A percentile compares a stretch with the other conserved stretches of the same genome.
These are phyloP conservation scores for Calameuta pallipes DNA, from an alignment of 2,888 invertebrate genomes.

Conservation along the genomic window DNA sequence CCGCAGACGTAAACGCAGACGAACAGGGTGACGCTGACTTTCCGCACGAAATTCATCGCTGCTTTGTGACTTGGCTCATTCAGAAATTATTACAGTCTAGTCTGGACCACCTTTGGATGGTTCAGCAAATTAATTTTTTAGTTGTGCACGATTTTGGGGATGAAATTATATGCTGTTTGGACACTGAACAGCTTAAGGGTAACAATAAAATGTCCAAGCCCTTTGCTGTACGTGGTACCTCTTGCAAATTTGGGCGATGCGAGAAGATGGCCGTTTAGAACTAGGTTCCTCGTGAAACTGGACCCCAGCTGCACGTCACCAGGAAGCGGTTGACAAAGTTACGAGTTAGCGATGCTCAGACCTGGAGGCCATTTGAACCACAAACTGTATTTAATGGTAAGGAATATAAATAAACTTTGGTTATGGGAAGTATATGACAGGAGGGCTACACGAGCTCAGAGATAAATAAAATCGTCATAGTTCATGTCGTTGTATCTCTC, in stretches of 20 bases:
- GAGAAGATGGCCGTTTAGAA: not conserved
- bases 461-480: conserved; percentile 45
- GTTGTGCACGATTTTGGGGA: not conserved
- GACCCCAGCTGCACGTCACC: conserved; percentile 22
- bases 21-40: not conserved
- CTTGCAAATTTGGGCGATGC: not conserved
- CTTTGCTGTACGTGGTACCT: not conserved
- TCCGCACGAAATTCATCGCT: conserved; percentile 17
- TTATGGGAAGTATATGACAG: not conserved
- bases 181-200: not conserved
- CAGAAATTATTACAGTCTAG: not conserved
- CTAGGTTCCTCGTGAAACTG: not conserved
- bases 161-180: not conserved
- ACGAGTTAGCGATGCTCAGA: conserved; percentile 20
- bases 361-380: conserved; percentile 36
- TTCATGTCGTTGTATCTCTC: not conserved
- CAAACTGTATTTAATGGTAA: conserved; percentile 55
- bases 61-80: not conserved
- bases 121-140: not conserved
- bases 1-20: conserved; percentile 54
- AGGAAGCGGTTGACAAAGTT: conserved; percentile 25
- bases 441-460: not conserved
- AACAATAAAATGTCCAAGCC: not conserved
- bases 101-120: not conserved
- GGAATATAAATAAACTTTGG: conserved; percentile 47